Percentiles rank a stretch among this genome's conserved stretches.
Evolutionary conservation across 1,140 invertebrate genomes (phyloP).

Genomic region (Cyclina sinensis): DNA sequence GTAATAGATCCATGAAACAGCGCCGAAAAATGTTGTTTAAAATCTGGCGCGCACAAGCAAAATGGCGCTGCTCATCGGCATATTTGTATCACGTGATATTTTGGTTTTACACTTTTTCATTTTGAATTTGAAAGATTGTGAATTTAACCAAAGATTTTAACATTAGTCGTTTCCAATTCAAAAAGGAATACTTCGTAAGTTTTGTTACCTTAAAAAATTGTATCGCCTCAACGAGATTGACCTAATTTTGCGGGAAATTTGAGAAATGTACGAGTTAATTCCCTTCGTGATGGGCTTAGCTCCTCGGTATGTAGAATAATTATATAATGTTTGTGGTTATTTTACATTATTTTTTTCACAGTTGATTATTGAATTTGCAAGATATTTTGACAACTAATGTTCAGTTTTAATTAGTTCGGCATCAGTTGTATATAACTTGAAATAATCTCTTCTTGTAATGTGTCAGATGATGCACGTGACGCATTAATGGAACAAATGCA

Average conservation of each 20-base stretch:
- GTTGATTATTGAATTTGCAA: no score
- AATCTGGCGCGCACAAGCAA: constrained; percentile 83
- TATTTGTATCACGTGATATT: constrained; percentile 70
- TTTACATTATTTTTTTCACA: no score
- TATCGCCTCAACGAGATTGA: constrained; percentile 31
- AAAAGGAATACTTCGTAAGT: not conserved
- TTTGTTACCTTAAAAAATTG: not conserved
- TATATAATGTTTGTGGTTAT: no score
- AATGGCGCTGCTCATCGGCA: constrained; percentile 62
- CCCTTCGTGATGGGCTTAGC: constrained; percentile 22
- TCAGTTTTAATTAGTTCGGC: no score
- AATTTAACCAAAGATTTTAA: no score
- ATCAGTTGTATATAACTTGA: no score
- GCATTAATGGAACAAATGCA: no score
- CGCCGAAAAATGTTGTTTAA: constrained; percentile 77
- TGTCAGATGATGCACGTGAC: no score
- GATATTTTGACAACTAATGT: no score
- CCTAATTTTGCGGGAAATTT: constrained; percentile 59
- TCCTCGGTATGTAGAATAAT: no score
- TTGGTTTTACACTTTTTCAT: constrained; percentile 20
- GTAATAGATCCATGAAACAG: constrained; percentile 71
- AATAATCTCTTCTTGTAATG: no score
- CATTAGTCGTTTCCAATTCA: no score
- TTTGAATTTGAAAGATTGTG: not conserved
- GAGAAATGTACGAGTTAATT: constrained; percentile 26